A percentile compares a stretch with the other conserved stretches of the same genome.
Evolutionary conservation across 2,113 vertebrate species (phyloP).

Genomic region (Struthidea cinerea): DNA sequence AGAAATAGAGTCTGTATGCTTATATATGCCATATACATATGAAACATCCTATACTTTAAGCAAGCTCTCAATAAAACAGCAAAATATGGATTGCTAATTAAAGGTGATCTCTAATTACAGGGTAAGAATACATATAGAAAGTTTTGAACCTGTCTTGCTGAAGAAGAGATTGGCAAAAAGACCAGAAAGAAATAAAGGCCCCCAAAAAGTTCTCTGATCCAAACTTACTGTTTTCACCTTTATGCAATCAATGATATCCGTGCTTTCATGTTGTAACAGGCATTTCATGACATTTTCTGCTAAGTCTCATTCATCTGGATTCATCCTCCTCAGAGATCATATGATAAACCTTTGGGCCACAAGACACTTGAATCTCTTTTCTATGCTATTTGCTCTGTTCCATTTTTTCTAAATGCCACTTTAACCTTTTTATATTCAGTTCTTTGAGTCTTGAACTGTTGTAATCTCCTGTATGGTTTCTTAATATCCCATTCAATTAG

Average conservation of each 20-base stretch:
- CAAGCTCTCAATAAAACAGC: background rate
- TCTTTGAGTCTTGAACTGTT: constrained; percentile 7
- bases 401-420: constrained; percentile 36
- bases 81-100: background rate
- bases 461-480: constrained; percentile 2
- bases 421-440: constrained; percentile 32
- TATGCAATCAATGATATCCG: background rate
- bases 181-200: background rate
- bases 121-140: background rate
- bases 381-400: constrained; percentile 18
- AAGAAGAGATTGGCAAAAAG: background rate
- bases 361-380: constrained; percentile 13
- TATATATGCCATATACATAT: background rate
- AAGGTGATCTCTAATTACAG: background rate
- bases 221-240: background rate
- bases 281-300: constrained; percentile 35
- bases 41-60: background rate
- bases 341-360: background rate
- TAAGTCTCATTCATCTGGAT: constrained; percentile 30
- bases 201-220: background rate
- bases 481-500: constrained; percentile 41
- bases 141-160: background rate
- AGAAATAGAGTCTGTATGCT: background rate
- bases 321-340: background rate
- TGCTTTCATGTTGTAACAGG: background rate